phyloP scores from a whole-genome alignment of 1,140 invertebrate species.

The Anadara kagoshimensis region DNA sequence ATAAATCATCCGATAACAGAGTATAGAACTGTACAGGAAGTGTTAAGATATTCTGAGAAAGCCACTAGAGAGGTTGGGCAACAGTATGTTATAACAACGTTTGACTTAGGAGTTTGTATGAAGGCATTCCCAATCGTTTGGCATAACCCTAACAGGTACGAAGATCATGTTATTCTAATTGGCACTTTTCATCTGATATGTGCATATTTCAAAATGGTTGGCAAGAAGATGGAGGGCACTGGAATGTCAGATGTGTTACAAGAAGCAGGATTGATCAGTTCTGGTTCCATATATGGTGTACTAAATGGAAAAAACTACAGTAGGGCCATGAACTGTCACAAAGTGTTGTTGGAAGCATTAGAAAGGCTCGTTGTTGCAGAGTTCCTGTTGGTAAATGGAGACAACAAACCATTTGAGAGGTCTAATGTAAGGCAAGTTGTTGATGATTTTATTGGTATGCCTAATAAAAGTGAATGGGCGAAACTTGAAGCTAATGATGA shows the following conservation, averaged over 20 bases:
- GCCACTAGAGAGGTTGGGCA: conserved; percentile 41
- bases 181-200: conserved; percentile 17
- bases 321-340: conserved; percentile 39
- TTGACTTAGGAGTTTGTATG: conserved; percentile 51
- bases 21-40: conserved; percentile 40
- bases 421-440: no score
- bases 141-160: conserved; percentile 39
- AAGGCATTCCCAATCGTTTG: conserved; percentile 47
- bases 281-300: conserved; percentile 33
- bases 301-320: conserved; percentile 41
- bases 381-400: background rate
- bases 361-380: conserved; percentile 25
- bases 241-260: conserved; percentile 34
- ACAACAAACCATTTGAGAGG: no score
- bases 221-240: conserved; percentile 47
- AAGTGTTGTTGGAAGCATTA: conserved; percentile 22
- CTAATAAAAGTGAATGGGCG: background rate
- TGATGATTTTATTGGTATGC: conserved; percentile 9
- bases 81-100: conserved; percentile 43
- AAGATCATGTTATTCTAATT: conserved; percentile 20
- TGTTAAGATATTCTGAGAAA: conserved; percentile 34
- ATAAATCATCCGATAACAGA: no score
- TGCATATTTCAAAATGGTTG: conserved; percentile 50
- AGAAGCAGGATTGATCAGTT: conserved; percentile 33
- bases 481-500: background rate